A percentile compares a stretch with the other conserved stretches of the same genome.
Evolutionary conservation across 1,140 invertebrate species (phyloP).

Genomic region (Portunus trituberculatus): DNA sequence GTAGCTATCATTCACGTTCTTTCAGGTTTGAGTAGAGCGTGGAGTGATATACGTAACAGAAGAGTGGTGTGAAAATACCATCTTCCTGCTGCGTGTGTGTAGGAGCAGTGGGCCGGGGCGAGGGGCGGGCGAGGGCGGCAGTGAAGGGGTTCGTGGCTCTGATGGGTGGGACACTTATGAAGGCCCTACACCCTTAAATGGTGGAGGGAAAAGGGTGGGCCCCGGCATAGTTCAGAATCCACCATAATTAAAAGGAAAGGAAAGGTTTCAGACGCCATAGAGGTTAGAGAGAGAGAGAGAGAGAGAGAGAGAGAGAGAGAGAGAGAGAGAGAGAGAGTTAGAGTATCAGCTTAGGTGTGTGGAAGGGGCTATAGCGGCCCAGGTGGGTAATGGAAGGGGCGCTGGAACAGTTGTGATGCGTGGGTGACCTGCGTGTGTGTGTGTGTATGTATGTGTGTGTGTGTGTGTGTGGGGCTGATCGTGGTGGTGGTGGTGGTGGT

Average conservation of each 20-base stretch:
- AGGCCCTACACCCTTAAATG: conserved; percentile 2
- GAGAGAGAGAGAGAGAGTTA: not conserved
- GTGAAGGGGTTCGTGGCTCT: not conserved
- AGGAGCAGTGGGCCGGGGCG: not conserved
- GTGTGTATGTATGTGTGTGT: conserved; percentile 3
- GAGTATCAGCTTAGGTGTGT: not conserved
- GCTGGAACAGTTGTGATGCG: not conserved
- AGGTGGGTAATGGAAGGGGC: not conserved
- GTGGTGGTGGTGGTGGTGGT: not conserved
- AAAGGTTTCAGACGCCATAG: conserved; percentile 27
- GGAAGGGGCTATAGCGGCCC: not conserved
- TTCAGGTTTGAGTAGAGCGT: not conserved
- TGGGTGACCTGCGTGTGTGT: not conserved
- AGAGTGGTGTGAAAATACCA: not conserved
- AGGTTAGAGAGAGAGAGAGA: conserved; percentile 4
- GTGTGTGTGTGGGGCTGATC: not conserved
- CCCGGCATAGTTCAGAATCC: conserved; percentile 18
- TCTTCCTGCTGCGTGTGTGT: not conserved
- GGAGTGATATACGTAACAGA: not conserved
- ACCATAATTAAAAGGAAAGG: conserved; percentile 23
- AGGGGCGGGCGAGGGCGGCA: conserved; percentile 14
- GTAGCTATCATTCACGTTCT: too few relatives aligned
- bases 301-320: conserved; percentile 18
- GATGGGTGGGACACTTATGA: conserved; percentile 12
- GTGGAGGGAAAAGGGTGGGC: not conserved